These are phyloP conservation scores for Glossosoma conforme DNA, from an alignment of 1,140 invertebrate species.

Conservation along the genomic window DNA sequence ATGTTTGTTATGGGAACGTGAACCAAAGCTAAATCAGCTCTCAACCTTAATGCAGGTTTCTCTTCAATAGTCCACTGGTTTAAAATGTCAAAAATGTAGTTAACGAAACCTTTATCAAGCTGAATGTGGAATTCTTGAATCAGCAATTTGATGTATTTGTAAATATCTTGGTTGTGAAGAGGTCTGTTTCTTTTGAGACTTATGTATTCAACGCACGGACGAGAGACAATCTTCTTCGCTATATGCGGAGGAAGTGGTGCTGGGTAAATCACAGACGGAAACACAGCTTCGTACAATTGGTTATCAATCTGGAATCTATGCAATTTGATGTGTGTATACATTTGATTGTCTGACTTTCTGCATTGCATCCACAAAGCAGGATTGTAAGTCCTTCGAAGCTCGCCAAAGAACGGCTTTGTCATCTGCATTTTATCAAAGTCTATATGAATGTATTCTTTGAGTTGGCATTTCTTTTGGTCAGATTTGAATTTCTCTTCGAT, in stretches of 20 bases:
- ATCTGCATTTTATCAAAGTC: conserved; percentile 83
- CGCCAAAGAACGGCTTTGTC: conserved; percentile 81
- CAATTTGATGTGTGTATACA: conserved; percentile 63
- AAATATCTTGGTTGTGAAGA: conserved; percentile 54
- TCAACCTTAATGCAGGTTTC: conserved; percentile 48
- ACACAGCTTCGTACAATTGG: conserved; percentile 70
- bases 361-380: conserved; percentile 74
- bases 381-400: conserved; percentile 65
- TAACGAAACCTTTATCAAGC: conserved; percentile 68
- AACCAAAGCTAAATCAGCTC: conserved; percentile 55
- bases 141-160: conserved; percentile 66
- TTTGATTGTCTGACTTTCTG: conserved; percentile 63
- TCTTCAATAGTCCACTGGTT: conserved; percentile 52
- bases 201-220: conserved; percentile 65
- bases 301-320: conserved; percentile 73
- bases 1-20: conserved; percentile 53
- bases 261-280: conserved; percentile 70
- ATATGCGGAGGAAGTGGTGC: conserved; percentile 37
- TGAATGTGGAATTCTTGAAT: conserved; percentile 69
- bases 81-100: conserved; percentile 58
- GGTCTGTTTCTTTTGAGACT: conserved; percentile 57
- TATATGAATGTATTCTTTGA: conserved; percentile 73
- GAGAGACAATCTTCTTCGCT: conserved; percentile 44
- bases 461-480: conserved; percentile 63
- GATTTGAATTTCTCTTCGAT: conserved; percentile 73